Base-by-base conservation (phyloP, 2,113 vertebrate genomes). In the Coptodon rendalli region DNA sequence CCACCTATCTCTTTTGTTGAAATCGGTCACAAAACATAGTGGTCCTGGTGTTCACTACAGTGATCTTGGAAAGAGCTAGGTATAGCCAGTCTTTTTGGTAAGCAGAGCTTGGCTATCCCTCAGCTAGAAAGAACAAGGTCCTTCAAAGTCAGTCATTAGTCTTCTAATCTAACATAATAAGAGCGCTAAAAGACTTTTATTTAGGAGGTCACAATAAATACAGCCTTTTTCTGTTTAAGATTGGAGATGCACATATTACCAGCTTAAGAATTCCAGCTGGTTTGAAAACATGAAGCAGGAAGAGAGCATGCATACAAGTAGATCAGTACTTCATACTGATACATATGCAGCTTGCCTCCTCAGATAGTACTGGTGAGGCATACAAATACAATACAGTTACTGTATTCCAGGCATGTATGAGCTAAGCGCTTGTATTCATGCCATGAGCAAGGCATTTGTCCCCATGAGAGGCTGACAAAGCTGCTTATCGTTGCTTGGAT, bases 331-430 rank as follows among this genome's bases (percentile, higher is more conserved):
- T 86, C 81, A 63, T 63, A 22, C 22, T 22, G 22, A 22, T 66
- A 63, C 31, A 29, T 87, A 89, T 73, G 78, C 81, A 73, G 82
- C 80, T 66, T 92, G 91, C 83, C 68, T 86, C 83, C 87, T 81
- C 61, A 85, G 83, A 86, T 68, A 8, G 54, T 45, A 38, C 73
- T 5, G 63, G 84, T 83, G 87, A 73, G 66, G 90, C 89, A 94
- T 93, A 93, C 89, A 86, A 93, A 94, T 93, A 79, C 89, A 89
- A 80, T 45, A 79, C 88, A 89, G 86, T 66, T 83, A 73, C 66
- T 80, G 50, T 89, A 59, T 90, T 91, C 92, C 88, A 83, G 52
- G 73, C 76, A 92, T 80, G 81, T 53, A 19, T 48, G 86, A 84
- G 86, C 61, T 85, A 79, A 40, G 53, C 59, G 80, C 82, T 89